phyloP scores from a whole-genome alignment of 92 coral and sea anemone genomes.

The Bergia sp. region DNA sequence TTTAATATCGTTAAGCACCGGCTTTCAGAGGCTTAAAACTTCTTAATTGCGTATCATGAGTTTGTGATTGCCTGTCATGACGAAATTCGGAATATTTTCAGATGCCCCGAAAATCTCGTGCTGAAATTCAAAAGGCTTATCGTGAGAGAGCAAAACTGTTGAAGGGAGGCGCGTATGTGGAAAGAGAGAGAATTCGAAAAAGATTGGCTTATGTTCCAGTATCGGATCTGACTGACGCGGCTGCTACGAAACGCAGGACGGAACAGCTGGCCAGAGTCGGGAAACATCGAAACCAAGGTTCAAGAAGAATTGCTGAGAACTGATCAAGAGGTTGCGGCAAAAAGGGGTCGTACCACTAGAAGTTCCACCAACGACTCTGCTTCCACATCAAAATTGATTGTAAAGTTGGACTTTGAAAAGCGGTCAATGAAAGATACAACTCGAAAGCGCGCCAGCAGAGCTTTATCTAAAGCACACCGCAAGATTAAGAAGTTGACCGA shows the following conservation, averaged over 20 bases:
- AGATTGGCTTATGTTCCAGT: constrained; percentile 19
- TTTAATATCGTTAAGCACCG: not conserved
- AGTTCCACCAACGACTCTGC: constrained; percentile 19
- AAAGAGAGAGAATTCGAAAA: constrained; percentile 38
- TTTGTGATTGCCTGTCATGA: constrained; percentile 14
- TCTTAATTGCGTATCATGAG: not conserved
- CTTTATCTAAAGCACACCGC: constrained; percentile 48
- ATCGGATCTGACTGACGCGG: not conserved
- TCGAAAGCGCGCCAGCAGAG: constrained; percentile 50
- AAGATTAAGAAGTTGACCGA: constrained; percentile 45
- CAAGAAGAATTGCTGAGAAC: constrained; percentile 3
- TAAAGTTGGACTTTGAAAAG: constrained; percentile 48
- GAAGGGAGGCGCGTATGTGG: constrained; percentile 25
- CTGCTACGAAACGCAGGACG: not conserved
- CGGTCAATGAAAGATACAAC: constrained; percentile 9
- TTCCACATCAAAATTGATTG: constrained; percentile 27
- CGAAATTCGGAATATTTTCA: not conserved
- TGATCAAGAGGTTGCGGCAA: constrained; percentile 19
- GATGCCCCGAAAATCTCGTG: constrained; percentile 36
- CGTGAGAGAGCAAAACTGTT: constrained; percentile 34
- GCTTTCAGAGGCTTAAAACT: not conserved
- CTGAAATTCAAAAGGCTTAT: constrained; percentile 51
- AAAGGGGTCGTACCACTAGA: constrained; percentile 14
- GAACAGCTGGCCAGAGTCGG: constrained; percentile 11
- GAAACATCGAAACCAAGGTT: constrained; percentile 5